phyloP scores from a whole-genome alignment of 2,113 vertebrate genomes.

The Antechinus stuartii region DNA sequence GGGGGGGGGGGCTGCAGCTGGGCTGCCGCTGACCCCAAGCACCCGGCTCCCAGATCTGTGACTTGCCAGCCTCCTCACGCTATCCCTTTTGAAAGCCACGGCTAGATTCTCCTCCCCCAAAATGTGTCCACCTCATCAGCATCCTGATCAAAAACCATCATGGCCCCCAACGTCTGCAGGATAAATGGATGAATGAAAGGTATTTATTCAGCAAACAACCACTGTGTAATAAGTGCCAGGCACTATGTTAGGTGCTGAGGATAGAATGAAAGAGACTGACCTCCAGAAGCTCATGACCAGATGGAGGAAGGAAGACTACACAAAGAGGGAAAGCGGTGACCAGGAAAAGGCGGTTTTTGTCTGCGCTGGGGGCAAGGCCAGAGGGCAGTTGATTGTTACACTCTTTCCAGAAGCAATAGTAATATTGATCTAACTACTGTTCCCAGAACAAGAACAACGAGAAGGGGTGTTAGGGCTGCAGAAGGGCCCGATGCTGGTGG shows the following conservation, averaged over 20 bases:
- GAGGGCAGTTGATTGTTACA: background rate
- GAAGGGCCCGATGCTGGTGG: background rate
- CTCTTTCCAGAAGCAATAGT: background rate
- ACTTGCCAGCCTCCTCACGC: conserved; percentile 8
- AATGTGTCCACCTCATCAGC: background rate
- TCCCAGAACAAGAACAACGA: background rate
- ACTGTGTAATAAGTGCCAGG: background rate
- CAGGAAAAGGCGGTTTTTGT: background rate
- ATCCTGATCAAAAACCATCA: background rate
- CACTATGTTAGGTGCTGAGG: background rate
- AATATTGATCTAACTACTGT: background rate
- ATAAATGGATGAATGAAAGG: background rate
- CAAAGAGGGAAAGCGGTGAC: background rate
- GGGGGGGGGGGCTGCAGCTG: background rate
- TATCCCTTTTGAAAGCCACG: background rate
- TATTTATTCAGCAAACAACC: background rate
- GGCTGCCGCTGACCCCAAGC: conserved; percentile 3
- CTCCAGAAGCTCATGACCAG: background rate
- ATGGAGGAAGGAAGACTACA: background rate
- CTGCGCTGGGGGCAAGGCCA: background rate
- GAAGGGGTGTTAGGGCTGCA: background rate
- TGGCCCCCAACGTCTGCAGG: background rate
- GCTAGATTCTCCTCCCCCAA: conserved; percentile 28
- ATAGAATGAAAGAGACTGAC: background rate
- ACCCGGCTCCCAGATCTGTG: conserved; percentile 17